Evolutionary conservation across 2,113 vertebrate species (phyloP), one percentile per base, ranked within the genome.

Genomic region (Festucalex cinctus): DNA sequence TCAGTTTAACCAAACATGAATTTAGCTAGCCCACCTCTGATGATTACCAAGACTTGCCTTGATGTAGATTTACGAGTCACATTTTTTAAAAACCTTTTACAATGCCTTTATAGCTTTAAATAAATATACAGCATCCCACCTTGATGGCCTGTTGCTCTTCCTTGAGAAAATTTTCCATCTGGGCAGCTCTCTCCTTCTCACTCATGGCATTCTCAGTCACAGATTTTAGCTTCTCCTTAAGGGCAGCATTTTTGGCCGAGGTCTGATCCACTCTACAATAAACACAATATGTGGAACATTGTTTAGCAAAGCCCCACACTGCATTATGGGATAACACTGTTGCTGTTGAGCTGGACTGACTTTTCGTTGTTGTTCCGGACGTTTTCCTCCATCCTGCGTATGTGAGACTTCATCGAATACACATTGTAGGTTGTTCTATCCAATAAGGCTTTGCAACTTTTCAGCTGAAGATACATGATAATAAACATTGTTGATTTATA

Each of bases 71-170:
- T 39, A 39, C 7, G 6, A 9, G 8, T 10, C 37, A 10, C 9
- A 0, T 9, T 39, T 32, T 32, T 32, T 32, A n/a, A n/a, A n/a
- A n/a, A n/a, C n/a, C n/a, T 32, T 5, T 46, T 46, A 14, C 8
- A 9, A 2, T 41, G 37, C 37, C 9, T 2, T 12, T 9, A 2
- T 41, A 12, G 39, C 39, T 12, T 41, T 9, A 13, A 41, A 44
- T 14, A 58, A 20, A 20, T 22, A 7, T 54, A 9, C 37, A 14
- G n/a, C 36, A 9, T 7, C 76, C 73, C 76, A 97, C 97, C 91
- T 94, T 96, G 14, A 93, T 79, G 5, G 1, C 65, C 81, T 89
- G 93, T 72, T 98, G 94, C 75, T 95, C 93, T 1, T 95, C 94
- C 68, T 85, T 93, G 41, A 95, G 71, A 61, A 94, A 89, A 73